Conservation (phyloP, 2,113 vertebrate genomes). For the Chinchilla lanigera region DNA sequence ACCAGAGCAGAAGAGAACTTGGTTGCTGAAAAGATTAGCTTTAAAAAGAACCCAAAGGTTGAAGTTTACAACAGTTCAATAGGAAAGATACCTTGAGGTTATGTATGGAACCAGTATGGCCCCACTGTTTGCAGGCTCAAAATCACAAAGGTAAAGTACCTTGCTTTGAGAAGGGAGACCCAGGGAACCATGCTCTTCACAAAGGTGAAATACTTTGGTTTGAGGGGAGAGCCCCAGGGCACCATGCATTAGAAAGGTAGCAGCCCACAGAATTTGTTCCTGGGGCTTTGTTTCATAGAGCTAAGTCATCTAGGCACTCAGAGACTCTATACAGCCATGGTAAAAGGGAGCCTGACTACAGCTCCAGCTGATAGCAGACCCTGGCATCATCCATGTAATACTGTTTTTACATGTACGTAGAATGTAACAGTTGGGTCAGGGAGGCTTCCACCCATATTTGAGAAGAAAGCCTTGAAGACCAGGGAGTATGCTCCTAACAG, state of each 20-base stretch:
- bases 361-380: neutral
- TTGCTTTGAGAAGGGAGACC: neutral
- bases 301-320: neutral
- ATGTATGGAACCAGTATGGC: neutral
- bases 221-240: neutral
- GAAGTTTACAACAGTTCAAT: neutral
- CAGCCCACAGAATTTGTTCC: neutral
- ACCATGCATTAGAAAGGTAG: neutral
- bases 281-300: neutral
- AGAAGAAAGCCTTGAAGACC: neutral
- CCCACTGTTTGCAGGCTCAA: neutral
- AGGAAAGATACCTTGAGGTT: neutral
- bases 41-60: neutral
- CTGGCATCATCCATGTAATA: neutral
- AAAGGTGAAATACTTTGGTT: neutral
- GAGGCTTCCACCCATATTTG: neutral
- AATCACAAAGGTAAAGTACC: neutral
- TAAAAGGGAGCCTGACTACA: neutral
- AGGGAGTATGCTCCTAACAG: neutral
- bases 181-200: neutral
- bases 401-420: neutral
- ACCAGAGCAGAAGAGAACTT: neutral
- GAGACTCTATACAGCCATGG: neutral
- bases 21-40: neutral
- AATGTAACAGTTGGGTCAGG: neutral